phyloP scores from a whole-genome alignment of 2,797 vertebrate species.

The Phylloscopus collybita region DNA sequence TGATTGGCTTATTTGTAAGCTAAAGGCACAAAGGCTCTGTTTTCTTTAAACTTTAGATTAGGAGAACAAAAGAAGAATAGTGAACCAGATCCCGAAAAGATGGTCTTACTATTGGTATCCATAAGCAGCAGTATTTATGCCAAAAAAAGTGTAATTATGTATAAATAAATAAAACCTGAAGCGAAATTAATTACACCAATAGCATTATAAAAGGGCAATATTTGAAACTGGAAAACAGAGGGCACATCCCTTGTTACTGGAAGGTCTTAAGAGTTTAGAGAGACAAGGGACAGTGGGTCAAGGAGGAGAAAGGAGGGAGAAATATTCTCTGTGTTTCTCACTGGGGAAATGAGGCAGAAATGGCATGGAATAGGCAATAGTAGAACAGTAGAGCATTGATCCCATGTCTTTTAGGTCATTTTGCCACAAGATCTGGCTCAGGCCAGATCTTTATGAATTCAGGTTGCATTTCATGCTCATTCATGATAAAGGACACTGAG shows the following conservation, averaged over 20 bases:
- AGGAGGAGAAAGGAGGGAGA: not conserved
- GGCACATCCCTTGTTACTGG: not conserved
- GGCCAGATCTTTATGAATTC: not conserved
- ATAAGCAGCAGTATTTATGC: not conserved
- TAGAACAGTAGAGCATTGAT: not conserved
- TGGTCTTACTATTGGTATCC: not conserved
- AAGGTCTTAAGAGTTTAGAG: not conserved
- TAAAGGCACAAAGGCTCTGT: conserved; percentile 61
- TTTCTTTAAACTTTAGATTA: conserved; percentile 70
- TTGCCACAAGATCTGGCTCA: not conserved
- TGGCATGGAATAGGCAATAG: not conserved
- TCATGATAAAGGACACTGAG: not conserved
- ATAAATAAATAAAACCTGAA: conserved; percentile 13
- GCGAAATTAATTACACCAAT: not conserved
- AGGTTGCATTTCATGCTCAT: not conserved
- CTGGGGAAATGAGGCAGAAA: not conserved
- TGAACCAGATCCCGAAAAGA: not conserved
- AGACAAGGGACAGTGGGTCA: not conserved
- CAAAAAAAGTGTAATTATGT: not conserved
- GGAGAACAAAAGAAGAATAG: conserved; percentile 1
- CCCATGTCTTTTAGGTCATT: not conserved
- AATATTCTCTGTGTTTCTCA: not conserved
- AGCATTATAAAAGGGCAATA: not conserved
- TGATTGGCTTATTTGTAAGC: conserved; percentile 70
- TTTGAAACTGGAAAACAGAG: not conserved